Percentiles rank a stretch among this genome's conserved stretches.
phyloP scores from a whole-genome alignment of 2,888 invertebrate genomes.

The Harpagoxenus sublaevis region DNA sequence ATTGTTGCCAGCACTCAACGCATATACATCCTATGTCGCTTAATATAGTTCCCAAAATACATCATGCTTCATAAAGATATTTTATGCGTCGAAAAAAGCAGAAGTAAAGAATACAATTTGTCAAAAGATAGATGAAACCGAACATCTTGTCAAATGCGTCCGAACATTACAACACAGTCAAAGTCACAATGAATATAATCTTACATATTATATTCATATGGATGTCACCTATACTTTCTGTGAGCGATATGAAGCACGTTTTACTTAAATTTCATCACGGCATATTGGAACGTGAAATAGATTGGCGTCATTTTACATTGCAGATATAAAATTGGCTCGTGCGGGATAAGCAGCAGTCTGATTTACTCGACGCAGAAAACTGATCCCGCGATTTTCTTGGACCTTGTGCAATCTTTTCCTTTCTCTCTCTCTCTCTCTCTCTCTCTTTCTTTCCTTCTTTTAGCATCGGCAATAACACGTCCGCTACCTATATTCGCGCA shows the following conservation, averaged over 20 bases:
- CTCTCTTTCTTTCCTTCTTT: background rate
- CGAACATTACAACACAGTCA: too few relatives aligned
- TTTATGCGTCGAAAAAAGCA: too few relatives aligned
- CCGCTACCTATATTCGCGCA: constrained; percentile 54
- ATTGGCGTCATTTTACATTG: constrained; percentile 39
- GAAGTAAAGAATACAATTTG: too few relatives aligned
- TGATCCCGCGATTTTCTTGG: constrained; percentile 41
- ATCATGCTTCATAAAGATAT: too few relatives aligned
- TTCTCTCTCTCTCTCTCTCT: background rate
- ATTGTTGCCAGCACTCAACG: too few relatives aligned
- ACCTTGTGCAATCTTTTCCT: constrained; percentile 31
- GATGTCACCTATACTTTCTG: background rate
- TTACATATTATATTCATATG: background rate
- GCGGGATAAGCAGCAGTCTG: constrained; percentile 27
- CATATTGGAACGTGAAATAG: background rate
- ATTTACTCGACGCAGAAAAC: constrained; percentile 35
- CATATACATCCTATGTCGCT: too few relatives aligned
- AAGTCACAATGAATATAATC: too few relatives aligned
- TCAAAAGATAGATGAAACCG: too few relatives aligned
- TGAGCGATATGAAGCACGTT: background rate
- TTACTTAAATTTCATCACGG: constrained; percentile 17
- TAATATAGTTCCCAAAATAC: too few relatives aligned
- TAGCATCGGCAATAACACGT: constrained; percentile 38
- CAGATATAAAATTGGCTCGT: constrained; percentile 6
- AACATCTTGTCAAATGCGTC: too few relatives aligned